A percentile compares a stretch with the other conserved stretches of the same genome.
Conservation (phyloP, 2,888 invertebrate genomes). For the Liposcelis brunnea region DNA sequence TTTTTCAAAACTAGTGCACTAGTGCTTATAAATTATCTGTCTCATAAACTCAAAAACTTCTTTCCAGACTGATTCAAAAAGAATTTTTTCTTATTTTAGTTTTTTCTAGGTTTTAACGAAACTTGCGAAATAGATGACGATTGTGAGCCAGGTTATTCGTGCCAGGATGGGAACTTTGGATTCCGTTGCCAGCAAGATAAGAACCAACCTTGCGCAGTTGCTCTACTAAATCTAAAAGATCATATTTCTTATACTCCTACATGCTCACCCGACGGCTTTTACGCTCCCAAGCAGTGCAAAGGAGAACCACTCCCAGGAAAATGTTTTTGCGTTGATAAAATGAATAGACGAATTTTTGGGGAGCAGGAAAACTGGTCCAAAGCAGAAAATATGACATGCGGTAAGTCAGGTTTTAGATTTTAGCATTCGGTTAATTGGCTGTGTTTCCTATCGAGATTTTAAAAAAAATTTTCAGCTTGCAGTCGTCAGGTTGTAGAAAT, state of each 20-base stretch:
- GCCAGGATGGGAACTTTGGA: too few relatives aligned
- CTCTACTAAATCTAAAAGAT: too few relatives aligned
- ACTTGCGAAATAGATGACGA: too few relatives aligned
- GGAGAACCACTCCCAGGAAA: conserved; percentile 41
- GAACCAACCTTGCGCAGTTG: too few relatives aligned
- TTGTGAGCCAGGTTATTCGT: too few relatives aligned
- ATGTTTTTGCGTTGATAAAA: conserved; percentile 45
- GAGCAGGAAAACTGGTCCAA: conserved; percentile 37
- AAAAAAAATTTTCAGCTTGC: conserved; percentile 32
- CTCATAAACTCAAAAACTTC: too few relatives aligned
- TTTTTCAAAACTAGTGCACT: too few relatives aligned
- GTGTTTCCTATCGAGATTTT: not conserved
- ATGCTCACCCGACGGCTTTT: conserved; percentile 39
- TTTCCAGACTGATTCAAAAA: too few relatives aligned
- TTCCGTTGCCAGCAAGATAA: too few relatives aligned
- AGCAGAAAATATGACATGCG: conserved; percentile 44
- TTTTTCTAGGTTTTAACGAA: too few relatives aligned
- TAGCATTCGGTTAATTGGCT: not conserved
- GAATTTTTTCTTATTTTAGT: too few relatives aligned
- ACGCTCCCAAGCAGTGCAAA: conserved; percentile 47
- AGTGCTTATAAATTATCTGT: too few relatives aligned
- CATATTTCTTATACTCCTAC: conserved; percentile 23
- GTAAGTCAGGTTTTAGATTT: conserved; percentile 27
- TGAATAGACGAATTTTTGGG: conserved; percentile 46
- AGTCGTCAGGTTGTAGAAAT: conserved; percentile 39